These are phyloP conservation scores for Dasyornis broadbenti DNA, from an alignment of 2,113 vertebrate genomes.

Conservation along the genomic window DNA sequence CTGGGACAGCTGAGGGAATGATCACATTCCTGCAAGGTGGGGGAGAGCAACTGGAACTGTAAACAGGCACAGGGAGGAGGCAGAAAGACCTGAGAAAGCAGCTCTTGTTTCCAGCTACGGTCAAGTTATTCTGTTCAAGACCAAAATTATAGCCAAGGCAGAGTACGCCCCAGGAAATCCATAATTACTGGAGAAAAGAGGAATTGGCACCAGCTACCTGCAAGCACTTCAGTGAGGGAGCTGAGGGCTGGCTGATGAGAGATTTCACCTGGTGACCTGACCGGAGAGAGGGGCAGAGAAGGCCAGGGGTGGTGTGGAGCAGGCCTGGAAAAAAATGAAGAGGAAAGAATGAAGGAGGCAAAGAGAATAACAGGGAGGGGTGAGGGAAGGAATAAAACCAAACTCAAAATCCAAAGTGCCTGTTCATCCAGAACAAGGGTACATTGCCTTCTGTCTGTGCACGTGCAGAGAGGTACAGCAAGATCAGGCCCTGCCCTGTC, in stretches of 20 bases:
- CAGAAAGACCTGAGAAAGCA: background rate
- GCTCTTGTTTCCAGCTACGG: constrained; percentile 18
- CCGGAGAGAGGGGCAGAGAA: background rate
- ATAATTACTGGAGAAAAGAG: background rate
- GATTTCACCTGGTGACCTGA: background rate
- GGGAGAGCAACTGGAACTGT: no score
- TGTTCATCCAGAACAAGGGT: background rate
- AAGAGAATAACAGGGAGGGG: background rate
- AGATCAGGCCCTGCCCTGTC: background rate
- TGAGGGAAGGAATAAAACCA: background rate
- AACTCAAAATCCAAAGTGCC: background rate
- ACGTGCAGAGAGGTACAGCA: background rate
- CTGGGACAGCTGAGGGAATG: no score
- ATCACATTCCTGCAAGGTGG: no score
- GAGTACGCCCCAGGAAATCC: background rate
- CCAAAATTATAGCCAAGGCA: background rate
- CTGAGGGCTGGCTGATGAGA: background rate
- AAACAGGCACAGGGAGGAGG: background rate
- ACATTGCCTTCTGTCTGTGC: background rate
- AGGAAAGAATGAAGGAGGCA: background rate
- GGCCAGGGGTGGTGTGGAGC: background rate
- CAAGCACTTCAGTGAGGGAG: background rate
- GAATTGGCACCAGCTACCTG: background rate
- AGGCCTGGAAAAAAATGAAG: background rate
- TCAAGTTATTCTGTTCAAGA: background rate